phyloP scores from a whole-genome alignment of 1,140 invertebrate genomes.

The Drosophila yakuba region DNA sequence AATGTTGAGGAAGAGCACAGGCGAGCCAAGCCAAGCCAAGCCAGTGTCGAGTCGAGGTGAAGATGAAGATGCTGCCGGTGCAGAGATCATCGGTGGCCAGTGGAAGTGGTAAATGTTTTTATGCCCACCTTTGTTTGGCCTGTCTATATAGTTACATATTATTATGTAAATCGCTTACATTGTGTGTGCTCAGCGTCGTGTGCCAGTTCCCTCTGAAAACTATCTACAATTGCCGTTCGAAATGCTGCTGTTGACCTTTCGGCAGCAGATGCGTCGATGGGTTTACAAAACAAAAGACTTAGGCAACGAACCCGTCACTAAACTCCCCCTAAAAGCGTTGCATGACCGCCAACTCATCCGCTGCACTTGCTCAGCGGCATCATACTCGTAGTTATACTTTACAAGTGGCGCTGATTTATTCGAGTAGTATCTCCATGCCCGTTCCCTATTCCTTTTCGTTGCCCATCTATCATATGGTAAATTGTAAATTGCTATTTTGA shows the following conservation, averaged over 20 bases:
- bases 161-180: slow-evolving; percentile 80
- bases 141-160: slow-evolving; percentile 69
- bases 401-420: slow-evolving; percentile 54
- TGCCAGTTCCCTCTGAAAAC: slow-evolving; percentile 61
- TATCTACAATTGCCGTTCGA: slow-evolving; percentile 35
- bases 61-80: slow-evolving; percentile 52
- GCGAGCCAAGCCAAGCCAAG: too few relatives aligned
- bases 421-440: slow-evolving; percentile 5
- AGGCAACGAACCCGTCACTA: slow-evolving; percentile 73
- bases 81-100: slow-evolving; percentile 42
- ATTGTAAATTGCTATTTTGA: slow-evolving; percentile 77
- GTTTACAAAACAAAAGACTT: slow-evolving; percentile 77
- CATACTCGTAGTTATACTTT: neutral
- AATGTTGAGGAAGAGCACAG: slow-evolving; percentile 35
- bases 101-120: slow-evolving; percentile 73
- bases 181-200: slow-evolving; percentile 66
- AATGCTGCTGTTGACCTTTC: slow-evolving; percentile 76
- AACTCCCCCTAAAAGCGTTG: slow-evolving; percentile 54
- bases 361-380: slow-evolving; percentile 51
- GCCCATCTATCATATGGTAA: slow-evolving; percentile 48
- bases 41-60: neutral
- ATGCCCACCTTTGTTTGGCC: slow-evolving; percentile 58
- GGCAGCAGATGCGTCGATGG: slow-evolving; percentile 32
- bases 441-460: slow-evolving; percentile 6
- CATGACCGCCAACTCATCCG: slow-evolving; percentile 48